A percentile compares a stretch with the other conserved stretches of the same genome.
Conservation (phyloP, 2,113 vertebrate genomes). For the Istiophorus platypterus region DNA sequence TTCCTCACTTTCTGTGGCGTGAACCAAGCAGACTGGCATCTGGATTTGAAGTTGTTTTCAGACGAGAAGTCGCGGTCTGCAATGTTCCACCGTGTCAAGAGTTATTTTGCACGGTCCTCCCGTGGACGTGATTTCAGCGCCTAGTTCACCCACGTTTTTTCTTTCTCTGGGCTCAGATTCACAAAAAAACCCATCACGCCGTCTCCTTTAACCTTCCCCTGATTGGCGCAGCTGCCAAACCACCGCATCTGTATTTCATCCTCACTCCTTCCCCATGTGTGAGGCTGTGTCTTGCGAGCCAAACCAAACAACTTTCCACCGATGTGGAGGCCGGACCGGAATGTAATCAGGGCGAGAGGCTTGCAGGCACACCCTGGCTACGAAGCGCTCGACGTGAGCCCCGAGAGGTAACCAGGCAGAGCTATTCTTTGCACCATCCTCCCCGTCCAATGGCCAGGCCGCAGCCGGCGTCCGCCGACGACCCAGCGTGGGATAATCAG, state of each 20-base stretch:
- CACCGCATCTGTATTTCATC: constrained; percentile 31
- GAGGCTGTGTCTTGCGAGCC: constrained; percentile 48
- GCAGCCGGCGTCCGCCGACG: constrained; percentile 3
- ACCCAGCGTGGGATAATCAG: constrained; percentile 72
- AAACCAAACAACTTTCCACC: constrained; percentile 62
- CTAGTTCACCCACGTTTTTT: too few species aligned
- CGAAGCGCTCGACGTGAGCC: constrained; percentile 42
- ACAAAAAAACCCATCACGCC: too few species aligned
- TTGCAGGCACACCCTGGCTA: constrained; percentile 52
- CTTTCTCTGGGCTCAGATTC: too few species aligned
- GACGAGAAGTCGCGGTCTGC: not conserved
- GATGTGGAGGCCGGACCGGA: not conserved
- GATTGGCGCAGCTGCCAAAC: constrained; percentile 45
- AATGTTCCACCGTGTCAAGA: not conserved
- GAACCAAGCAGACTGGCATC: not conserved
- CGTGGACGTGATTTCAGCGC: not conserved
- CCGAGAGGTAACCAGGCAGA: constrained; percentile 61
- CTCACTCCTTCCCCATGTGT: not conserved
- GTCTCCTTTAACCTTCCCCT: constrained; percentile 44
- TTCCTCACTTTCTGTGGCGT: not conserved
- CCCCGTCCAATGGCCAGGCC: not conserved
- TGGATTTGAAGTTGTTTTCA: not conserved
- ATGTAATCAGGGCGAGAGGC: constrained; percentile 66
- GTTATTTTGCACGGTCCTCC: not conserved
- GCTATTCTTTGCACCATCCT: constrained; percentile 52